These are phyloP conservation scores for Botia kubotai DNA, from an alignment of 2,797 vertebrate genomes.

Conservation along the genomic window DNA sequence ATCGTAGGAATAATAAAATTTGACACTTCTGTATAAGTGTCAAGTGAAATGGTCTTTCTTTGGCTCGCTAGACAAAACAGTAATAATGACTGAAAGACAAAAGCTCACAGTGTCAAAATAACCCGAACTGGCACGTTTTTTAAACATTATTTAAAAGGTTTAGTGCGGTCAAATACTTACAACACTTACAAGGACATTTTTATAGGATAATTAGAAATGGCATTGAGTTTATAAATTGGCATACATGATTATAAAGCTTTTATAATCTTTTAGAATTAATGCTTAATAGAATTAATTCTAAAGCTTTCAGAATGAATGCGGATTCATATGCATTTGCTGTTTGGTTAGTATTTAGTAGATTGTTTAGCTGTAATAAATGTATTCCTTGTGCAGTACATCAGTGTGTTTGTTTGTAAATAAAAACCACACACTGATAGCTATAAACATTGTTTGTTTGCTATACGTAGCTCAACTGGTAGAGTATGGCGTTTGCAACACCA, in stretches of 20 bases:
- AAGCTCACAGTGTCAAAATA: not conserved
- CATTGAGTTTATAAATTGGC: not conserved
- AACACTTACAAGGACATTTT: not conserved
- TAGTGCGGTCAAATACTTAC: not conserved
- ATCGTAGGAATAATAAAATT: not conserved
- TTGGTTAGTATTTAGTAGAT: not conserved
- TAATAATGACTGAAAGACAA: not conserved
- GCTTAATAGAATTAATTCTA: too few species aligned
- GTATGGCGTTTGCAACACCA: not conserved
- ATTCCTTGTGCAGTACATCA: not conserved
- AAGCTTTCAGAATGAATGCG: not conserved
- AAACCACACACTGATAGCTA: not conserved
- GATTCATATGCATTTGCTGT: not conserved
- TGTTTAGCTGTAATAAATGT: not conserved
- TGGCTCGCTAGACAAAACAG: not conserved
- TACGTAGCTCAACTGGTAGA: not conserved
- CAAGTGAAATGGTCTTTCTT: slow-evolving; percentile 7
- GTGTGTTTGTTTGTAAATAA: not conserved
- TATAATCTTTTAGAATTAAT: not conserved
- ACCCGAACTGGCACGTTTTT: not conserved
- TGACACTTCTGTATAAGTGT: not conserved
- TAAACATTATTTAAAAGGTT: not conserved
- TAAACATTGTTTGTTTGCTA: not conserved
- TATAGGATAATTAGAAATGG: not conserved
- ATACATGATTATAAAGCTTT: not conserved